phyloP scores from a whole-genome alignment of 2,797 vertebrate genomes.

The Phyllotis vaccarum region DNA sequence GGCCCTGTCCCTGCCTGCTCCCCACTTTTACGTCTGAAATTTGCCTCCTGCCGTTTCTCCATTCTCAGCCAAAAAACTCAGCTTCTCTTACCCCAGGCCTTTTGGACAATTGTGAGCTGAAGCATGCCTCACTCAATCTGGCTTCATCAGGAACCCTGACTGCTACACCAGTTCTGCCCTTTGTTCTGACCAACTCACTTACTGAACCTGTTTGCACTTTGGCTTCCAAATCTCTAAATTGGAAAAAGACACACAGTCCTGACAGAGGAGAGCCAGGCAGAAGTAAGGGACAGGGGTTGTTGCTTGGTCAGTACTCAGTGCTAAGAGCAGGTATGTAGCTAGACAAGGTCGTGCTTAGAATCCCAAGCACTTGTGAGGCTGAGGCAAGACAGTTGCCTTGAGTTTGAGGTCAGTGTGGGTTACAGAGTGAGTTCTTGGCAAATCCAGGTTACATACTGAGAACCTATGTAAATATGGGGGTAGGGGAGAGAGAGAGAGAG shows the following conservation, averaged over 20 bases:
- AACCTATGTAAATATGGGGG: background rate
- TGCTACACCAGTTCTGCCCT: background rate
- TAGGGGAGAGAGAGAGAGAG: background rate
- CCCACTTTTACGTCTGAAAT: background rate
- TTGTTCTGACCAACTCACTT: background rate
- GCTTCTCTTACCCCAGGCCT: background rate
- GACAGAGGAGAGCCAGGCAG: background rate
- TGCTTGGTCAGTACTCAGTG: background rate
- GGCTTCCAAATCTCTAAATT: background rate
- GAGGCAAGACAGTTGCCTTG: background rate
- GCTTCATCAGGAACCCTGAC: background rate
- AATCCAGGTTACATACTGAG: background rate
- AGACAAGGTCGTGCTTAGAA: background rate
- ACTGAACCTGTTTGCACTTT: background rate
- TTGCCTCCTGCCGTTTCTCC: rapidly evolving
- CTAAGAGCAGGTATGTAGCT: background rate
- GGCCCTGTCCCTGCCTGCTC: background rate
- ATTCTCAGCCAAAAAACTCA: background rate
- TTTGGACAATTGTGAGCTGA: background rate
- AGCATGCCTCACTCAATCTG: rapidly evolving
- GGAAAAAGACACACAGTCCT: background rate
- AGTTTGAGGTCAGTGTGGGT: background rate
- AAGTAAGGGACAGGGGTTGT: background rate
- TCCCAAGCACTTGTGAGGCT: background rate
- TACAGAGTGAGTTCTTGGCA: background rate